Conservation (phyloP, 2,113 vertebrate genomes). For the Poeciliopsis retropinna region DNA sequence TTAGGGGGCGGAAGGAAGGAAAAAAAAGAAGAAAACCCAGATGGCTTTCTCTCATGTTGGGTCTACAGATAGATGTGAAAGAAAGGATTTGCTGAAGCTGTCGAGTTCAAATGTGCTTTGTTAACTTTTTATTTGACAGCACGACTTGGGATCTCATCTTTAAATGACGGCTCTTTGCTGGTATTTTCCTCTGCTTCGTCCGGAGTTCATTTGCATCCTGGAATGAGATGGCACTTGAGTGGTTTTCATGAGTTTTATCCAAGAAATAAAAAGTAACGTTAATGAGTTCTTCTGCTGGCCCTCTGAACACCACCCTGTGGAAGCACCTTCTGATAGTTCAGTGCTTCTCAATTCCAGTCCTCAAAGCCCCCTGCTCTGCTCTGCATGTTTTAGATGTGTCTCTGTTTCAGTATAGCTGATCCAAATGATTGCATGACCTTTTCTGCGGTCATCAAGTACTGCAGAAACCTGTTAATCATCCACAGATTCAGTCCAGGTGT, state of each 20-base stretch:
- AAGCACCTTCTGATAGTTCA: slow-evolving; percentile 32
- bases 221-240: slow-evolving; percentile 32
- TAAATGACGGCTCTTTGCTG: neutral
- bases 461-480: too few species aligned
- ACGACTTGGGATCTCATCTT: neutral
- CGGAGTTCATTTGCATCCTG: neutral
- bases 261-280: slow-evolving; percentile 15
- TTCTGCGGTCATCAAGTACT: too few species aligned
- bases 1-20: neutral
- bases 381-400: too few species aligned
- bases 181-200: neutral
- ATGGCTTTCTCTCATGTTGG: slow-evolving; percentile 39
- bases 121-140: neutral
- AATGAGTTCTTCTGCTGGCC: slow-evolving; percentile 38
- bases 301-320: slow-evolving; percentile 21
- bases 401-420: too few species aligned
- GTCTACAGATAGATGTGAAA: slow-evolving; percentile 19
- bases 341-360: neutral
- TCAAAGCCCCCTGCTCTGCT: too few species aligned
- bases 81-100: neutral
- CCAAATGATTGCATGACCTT: too few species aligned
- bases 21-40: neutral
- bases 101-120: neutral
- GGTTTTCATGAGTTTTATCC: slow-evolving; percentile 39
- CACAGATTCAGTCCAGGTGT: too few species aligned